Percentiles rank a stretch among this genome's conserved stretches.
Evolutionary conservation across 1,140 invertebrate genomes (phyloP).

Genomic region (Pseudomyrmex concolor): DNA sequence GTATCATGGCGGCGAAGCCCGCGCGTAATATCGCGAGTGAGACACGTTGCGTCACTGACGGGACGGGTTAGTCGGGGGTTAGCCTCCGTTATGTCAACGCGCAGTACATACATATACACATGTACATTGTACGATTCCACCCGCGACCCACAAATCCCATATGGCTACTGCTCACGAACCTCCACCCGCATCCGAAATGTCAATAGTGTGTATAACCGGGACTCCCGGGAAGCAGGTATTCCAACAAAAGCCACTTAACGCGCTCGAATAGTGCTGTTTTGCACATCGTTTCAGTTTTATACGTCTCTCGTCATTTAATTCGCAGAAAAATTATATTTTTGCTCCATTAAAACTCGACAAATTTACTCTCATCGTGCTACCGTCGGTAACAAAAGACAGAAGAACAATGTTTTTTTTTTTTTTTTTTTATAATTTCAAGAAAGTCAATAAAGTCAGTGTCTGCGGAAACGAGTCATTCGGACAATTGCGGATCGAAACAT

Average conservation of each 20-base stretch:
- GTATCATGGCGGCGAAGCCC: slow-evolving; percentile 31
- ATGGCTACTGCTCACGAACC: not conserved
- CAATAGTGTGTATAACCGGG: slow-evolving; percentile 2
- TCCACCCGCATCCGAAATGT: slow-evolving; percentile 20
- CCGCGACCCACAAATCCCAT: slow-evolving; percentile 16
- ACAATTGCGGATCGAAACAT: slow-evolving; percentile 17
- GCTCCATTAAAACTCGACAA: not conserved
- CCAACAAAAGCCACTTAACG: slow-evolving; percentile 17
- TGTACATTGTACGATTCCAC: slow-evolving; percentile 16
- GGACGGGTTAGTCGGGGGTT: not conserved
- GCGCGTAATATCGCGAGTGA: slow-evolving; percentile 27
- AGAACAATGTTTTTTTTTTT: too few species aligned
- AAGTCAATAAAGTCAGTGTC: not conserved
- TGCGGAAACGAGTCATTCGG: not conserved
- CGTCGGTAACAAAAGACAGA: too few species aligned
- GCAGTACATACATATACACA: not conserved
- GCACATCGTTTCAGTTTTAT: not conserved
- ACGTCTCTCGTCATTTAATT: not conserved
- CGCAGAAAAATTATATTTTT: not conserved
- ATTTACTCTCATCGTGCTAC: too few species aligned
- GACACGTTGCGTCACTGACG: slow-evolving; percentile 50
- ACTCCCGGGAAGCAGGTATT: slow-evolving; percentile 4
- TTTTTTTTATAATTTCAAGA: not conserved
- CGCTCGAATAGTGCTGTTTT: slow-evolving; percentile 14
- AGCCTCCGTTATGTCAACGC: slow-evolving; percentile 53